These are phyloP conservation scores for Amblyopsis rosae DNA, from an alignment of 2,113 vertebrate species.

Conservation along the genomic window DNA sequence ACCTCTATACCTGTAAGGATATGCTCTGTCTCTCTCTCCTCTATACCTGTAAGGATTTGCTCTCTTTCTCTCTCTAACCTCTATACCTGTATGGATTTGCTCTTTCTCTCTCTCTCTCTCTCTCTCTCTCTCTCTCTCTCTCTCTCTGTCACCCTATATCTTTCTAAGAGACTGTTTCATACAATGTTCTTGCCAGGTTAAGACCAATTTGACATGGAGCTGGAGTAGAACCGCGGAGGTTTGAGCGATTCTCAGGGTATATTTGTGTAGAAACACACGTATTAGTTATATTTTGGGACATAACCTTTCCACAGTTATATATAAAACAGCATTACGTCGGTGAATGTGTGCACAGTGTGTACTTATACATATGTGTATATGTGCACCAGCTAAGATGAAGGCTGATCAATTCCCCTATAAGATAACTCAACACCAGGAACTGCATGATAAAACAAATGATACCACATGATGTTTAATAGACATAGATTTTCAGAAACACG, in stretches of 20 bases:
- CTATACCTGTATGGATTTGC: no score
- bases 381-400: neutral
- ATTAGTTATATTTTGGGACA: no score
- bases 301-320: no score
- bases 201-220: no score
- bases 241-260: no score
- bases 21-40: neutral
- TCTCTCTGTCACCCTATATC: neutral
- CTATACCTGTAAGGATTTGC: neutral
- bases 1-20: no score
- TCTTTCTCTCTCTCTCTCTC: neutral
- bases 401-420: slow-evolving; percentile 7
- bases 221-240: no score
- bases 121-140: neutral
- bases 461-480: slow-evolving; percentile 19
- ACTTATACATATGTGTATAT: neutral
- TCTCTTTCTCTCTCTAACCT: slow-evolving; percentile 1
- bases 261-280: no score
- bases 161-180: neutral
- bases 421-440: slow-evolving; percentile 13
- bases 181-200: no score
- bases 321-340: neutral
- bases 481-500: slow-evolving; percentile 32
- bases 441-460: neutral
- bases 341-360: neutral